phyloP scores from a whole-genome alignment of 2,888 invertebrate species.

The Callyntrura sp. region DNA sequence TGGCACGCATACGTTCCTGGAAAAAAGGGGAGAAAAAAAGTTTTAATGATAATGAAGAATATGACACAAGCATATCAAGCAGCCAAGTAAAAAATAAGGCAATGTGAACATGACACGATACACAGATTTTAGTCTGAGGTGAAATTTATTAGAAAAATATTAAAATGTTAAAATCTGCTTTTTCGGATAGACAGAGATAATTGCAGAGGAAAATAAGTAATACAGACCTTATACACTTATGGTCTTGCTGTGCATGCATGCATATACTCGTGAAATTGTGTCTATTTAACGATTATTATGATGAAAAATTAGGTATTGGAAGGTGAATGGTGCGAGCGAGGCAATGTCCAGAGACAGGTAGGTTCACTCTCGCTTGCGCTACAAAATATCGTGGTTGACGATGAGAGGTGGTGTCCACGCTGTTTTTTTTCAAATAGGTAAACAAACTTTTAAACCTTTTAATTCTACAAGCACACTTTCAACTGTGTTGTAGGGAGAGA shows the following conservation, averaged over 20 bases:
- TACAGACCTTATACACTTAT: neutral
- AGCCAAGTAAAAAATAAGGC: neutral
- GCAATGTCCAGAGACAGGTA: neutral
- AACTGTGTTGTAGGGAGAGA: neutral
- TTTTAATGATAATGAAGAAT: conserved; percentile 26
- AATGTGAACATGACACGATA: neutral
- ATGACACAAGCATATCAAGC: conserved; percentile 38
- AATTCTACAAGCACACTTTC: conserved; percentile 42
- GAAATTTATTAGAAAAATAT: conserved; percentile 44
- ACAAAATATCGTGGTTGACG: neutral
- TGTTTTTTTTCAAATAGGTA: neutral
- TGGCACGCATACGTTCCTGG: neutral
- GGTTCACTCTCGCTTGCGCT: neutral
- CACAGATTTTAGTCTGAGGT: neutral
- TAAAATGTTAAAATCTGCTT: conserved; percentile 60
- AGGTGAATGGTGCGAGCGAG: conserved; percentile 11
- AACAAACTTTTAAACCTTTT: conserved; percentile 2
- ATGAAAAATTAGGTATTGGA: conserved; percentile 27
- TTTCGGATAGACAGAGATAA: conserved; percentile 40
- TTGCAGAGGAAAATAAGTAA: conserved; percentile 31
- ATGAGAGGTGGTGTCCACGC: neutral
- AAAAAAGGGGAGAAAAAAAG: conserved; percentile 11
- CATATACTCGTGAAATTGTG: too few species aligned
- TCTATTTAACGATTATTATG: conserved; percentile 27
- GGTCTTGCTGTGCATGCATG: neutral